Conservation (phyloP, 2,888 invertebrate species). For the Himalopsyche kuldschensis region DNA sequence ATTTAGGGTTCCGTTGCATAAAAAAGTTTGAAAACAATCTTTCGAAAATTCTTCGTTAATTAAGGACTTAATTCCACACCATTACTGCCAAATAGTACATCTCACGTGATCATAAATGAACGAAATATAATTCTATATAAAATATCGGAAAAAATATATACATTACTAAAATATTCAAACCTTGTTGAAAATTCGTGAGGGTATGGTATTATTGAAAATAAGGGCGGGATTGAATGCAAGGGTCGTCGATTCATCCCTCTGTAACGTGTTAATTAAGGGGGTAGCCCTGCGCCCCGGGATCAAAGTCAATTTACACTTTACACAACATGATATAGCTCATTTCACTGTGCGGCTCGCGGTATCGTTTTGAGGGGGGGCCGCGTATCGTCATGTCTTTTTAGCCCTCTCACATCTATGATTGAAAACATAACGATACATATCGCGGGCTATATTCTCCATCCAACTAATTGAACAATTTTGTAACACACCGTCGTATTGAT, state of each 20-base stretch:
- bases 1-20: too few relatives aligned
- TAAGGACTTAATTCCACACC: too few relatives aligned
- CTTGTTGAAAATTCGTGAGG: not conserved
- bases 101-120: too few relatives aligned
- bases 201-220: not conserved
- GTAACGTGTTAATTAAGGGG: slow-evolving; percentile 61
- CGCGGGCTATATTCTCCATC: too few relatives aligned
- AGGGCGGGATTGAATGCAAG: not conserved
- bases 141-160: too few relatives aligned
- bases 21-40: too few relatives aligned
- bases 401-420: not conserved
- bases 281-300: slow-evolving; percentile 50
- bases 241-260: slow-evolving; percentile 50
- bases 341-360: slow-evolving; percentile 50
- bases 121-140: too few relatives aligned
- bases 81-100: too few relatives aligned
- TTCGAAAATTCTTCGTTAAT: too few relatives aligned
- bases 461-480: too few relatives aligned
- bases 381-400: not conserved
- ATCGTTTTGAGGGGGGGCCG: slow-evolving; percentile 2
- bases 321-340: slow-evolving; percentile 67
- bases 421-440: not conserved
- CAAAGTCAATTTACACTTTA: slow-evolving; percentile 67
- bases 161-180: not conserved
- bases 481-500: too few relatives aligned